Evolutionary conservation across 1,140 invertebrate genomes (phyloP), one percentile per base, ranked within the genome.

Genomic region (Acromyrmex charruanus): DNA sequence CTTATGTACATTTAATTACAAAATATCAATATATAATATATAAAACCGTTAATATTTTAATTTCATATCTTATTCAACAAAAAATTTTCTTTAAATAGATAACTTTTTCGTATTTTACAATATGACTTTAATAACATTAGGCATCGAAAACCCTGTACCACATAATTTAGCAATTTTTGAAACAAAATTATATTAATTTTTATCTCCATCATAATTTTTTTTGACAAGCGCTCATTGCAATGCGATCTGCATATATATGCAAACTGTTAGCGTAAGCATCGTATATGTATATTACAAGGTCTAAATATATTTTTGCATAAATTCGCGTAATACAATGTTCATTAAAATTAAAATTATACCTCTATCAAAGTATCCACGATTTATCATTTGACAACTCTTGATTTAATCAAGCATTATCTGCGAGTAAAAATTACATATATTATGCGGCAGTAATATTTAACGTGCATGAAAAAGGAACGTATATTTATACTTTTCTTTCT

Each of bases 1-100:
- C 18, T 81, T 81, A 81, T 69, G 3, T 81, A 81, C 31, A 81
- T 55, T 81, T 69, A 66, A 81, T 81, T 55, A 69, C 49, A 69
- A 81, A 35, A 39, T 68, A 59, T 51, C 25, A 21, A 63, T 49
- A 66, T 79, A 79, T 79, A 80, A 80, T 80, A 80, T 69, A 69
- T 69, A 55, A 81, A 81, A 81, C 44, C 14, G 31, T n/a, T 55
- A 69, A 81, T 66, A 58, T 25, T 21, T 39, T 39, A 66, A 80
- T 69, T 69, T 80, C n/a, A 14, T 55, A 0, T 35, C 7, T 35
- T 49, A 53, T 51, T 10, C 25, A 65, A 66, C 28, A n/a, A 39
- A 49, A 35, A 80, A 16, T 14, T 81, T 44, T 53, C 28, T 79
- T 53, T 25, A 39, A 80, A 80, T 39, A 25, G 14, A 68, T 10